Evolutionary conservation across 2,797 vertebrate species (phyloP).

Genomic region (Ammospiza maritima): DNA sequence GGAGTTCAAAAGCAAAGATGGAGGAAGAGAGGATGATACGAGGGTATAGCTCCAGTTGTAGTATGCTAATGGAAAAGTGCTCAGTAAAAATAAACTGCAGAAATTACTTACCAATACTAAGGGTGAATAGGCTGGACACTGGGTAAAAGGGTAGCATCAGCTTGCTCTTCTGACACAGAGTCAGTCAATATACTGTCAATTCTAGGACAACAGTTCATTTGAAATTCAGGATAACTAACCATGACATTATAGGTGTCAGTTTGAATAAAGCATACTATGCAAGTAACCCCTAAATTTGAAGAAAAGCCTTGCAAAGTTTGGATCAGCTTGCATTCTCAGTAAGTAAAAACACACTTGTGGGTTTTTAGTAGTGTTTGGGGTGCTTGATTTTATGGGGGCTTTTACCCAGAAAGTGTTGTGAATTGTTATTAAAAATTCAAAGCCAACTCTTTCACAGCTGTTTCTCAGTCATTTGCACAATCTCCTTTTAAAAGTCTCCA

Average conservation of each 20-base stretch:
- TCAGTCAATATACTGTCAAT: not conserved
- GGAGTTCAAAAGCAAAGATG: not conserved
- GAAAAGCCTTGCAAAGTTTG: not conserved
- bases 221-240: not conserved
- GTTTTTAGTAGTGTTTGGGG: not conserved
- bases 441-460: not conserved
- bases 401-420: not conserved
- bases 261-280: not conserved
- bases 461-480: not conserved
- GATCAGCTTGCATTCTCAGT: not conserved
- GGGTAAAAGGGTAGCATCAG: not conserved
- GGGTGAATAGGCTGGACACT: not conserved
- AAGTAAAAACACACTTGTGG: not conserved
- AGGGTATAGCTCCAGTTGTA: not conserved
- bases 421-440: not conserved
- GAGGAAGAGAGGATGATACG: not conserved
- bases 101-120: not conserved
- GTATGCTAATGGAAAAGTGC: not conserved
- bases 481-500: not conserved
- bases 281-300: not conserved
- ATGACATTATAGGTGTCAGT: not conserved
- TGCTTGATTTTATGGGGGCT: rapidly evolving
- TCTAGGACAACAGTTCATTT: not conserved
- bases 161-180: not conserved
- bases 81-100: not conserved